phyloP scores from a whole-genome alignment of 2,797 vertebrate genomes.

The Pitangus sulphuratus region DNA sequence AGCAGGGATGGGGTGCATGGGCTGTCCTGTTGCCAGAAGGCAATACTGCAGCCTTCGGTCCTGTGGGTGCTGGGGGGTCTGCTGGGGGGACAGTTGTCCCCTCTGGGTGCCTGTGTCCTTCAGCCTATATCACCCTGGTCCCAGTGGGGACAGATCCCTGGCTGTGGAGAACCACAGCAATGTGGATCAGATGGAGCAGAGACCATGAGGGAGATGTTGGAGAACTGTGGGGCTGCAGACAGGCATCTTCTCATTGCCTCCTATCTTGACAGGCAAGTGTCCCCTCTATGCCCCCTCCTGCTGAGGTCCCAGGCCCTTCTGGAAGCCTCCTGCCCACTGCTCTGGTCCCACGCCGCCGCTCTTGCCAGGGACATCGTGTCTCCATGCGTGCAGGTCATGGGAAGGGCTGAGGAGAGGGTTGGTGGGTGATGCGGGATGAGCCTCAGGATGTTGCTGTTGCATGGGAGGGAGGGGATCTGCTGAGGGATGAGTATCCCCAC shows the following conservation, averaged over 20 bases:
- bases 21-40: background rate
- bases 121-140: background rate
- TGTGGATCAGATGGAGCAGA: background rate
- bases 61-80: background rate
- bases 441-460: background rate
- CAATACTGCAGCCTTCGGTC: background rate
- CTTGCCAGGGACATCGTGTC: slow-evolving; percentile 28
- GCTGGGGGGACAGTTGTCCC: background rate
- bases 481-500: background rate
- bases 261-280: slow-evolving; percentile 40
- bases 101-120: background rate
- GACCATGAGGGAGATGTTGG: background rate
- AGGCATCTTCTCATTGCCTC: background rate
- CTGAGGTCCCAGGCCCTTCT: slow-evolving; percentile 38
- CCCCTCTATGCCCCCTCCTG: background rate
- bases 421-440: background rate
- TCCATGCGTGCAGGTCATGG: slow-evolving; percentile 4
- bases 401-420: background rate
- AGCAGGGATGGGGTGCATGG: background rate
- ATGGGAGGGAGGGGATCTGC: background rate
- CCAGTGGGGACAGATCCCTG: background rate
- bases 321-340: slow-evolving; percentile 8
- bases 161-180: background rate
- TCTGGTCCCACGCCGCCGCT: slow-evolving; percentile 55
- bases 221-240: background rate